Conservation (phyloP, 2,888 invertebrate genomes). For the Poecilobothrus nobilitatus region DNA sequence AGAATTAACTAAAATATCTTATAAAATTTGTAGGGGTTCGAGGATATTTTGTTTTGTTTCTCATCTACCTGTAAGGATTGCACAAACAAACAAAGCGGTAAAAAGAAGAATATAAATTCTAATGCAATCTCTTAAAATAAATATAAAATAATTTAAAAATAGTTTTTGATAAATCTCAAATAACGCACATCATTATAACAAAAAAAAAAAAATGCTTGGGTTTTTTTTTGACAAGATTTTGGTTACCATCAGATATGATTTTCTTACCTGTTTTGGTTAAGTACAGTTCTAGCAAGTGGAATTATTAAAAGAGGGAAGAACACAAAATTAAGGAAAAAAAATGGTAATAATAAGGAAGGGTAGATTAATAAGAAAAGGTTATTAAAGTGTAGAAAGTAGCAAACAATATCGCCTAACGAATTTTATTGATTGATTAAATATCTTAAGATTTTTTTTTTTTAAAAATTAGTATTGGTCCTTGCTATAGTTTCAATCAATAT, state of each 20-base stretch:
- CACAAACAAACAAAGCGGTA: neutral
- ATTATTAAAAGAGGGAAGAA: neutral
- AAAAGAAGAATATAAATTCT: neutral
- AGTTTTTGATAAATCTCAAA: conserved; percentile 1
- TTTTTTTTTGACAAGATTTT: too few relatives aligned
- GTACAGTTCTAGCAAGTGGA: conserved; percentile 1
- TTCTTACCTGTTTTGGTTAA: neutral
- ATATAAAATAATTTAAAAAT: neutral
- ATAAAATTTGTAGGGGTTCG: too few relatives aligned
- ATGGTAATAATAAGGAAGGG: neutral
- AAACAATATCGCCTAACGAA: neutral
- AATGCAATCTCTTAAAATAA: neutral
- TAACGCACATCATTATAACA: neutral
- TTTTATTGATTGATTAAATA: too few relatives aligned
- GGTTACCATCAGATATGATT: too few relatives aligned
- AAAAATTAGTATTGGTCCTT: too few relatives aligned
- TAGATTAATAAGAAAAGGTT: neutral
- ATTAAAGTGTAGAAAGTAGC: neutral
- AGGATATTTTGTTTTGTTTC: too few relatives aligned
- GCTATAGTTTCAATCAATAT: too few relatives aligned
- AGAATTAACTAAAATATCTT: too few relatives aligned
- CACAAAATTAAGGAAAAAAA: neutral
- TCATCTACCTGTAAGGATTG: neutral
- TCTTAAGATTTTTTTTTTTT: too few relatives aligned
- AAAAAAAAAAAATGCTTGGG: too few relatives aligned